Conservation (phyloP, 2,797 vertebrate genomes). For the Tragelaphus eurycerus region DNA sequence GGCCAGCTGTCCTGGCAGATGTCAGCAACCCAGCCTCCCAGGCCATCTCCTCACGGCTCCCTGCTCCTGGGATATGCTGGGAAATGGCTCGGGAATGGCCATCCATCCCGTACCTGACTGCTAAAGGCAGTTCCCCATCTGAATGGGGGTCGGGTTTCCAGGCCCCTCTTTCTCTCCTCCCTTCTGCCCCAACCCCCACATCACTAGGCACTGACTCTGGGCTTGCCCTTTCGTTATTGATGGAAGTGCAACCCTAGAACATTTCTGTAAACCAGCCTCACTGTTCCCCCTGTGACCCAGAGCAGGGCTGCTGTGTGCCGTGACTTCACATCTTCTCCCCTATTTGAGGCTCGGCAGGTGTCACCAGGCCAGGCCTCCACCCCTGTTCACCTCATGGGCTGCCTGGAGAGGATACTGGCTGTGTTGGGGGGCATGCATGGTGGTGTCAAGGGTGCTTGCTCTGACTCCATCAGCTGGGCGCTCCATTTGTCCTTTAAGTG, state of each 20-base stretch:
- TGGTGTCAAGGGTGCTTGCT: accelerated
- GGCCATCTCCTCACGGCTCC: not conserved
- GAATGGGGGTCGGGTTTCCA: not conserved
- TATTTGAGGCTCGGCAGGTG: not conserved
- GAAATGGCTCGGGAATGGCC: not conserved
- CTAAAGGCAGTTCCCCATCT: not conserved
- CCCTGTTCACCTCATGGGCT: not conserved
- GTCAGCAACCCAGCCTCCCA: not conserved
- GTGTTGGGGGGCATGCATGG: not conserved
- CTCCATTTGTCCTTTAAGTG: not conserved
- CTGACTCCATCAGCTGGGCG: not conserved
- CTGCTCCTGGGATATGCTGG: not conserved
- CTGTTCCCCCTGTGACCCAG: not conserved
- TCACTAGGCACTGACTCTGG: not conserved
- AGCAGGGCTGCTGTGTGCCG: not conserved
- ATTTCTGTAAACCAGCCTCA: not conserved
- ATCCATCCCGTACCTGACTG: not conserved
- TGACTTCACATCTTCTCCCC: not conserved
- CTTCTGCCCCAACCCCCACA: not conserved
- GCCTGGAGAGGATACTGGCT: not conserved
- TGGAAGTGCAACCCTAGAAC: not conserved
- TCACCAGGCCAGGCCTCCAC: not conserved
- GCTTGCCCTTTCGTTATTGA: accelerated
- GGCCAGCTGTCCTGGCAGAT: not conserved
- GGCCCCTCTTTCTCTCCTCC: not conserved